These are phyloP conservation scores for Eumerus sabulonum DNA, from an alignment of 2,888 invertebrate genomes.

Conservation along the genomic window DNA sequence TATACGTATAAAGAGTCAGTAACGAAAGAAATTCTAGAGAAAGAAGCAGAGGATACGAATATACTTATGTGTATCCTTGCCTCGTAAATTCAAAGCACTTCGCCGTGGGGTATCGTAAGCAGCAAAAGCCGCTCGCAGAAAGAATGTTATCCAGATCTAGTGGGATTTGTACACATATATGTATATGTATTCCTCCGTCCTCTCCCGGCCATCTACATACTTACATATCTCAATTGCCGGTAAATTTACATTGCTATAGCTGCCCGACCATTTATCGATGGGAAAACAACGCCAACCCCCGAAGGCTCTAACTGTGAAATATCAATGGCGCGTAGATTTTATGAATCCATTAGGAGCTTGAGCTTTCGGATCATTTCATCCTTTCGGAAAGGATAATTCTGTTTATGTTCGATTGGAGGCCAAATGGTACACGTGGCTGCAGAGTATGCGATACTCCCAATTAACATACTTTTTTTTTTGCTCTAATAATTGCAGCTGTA, in stretches of 20 bases:
- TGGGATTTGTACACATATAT: slow-evolving; percentile 20
- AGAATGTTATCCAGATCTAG: slow-evolving; percentile 27
- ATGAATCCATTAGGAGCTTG: slow-evolving; percentile 39
- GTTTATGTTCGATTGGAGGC: slow-evolving; percentile 29
- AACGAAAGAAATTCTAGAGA: no score
- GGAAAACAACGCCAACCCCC: slow-evolving; percentile 17
- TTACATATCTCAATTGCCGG: slow-evolving; percentile 7
- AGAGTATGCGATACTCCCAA: no score
- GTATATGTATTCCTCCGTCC: slow-evolving; percentile 17
- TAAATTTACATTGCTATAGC: slow-evolving; percentile 26
- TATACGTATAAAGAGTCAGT: neutral
- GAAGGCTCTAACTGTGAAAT: slow-evolving; percentile 35
- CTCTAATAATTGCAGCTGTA: no score
- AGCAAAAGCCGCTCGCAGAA: neutral
- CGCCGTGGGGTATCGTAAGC: slow-evolving; percentile 8
- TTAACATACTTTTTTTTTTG: no score
- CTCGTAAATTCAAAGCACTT: slow-evolving; percentile 30
- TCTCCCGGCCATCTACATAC: neutral
- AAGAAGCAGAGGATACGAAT: no score
- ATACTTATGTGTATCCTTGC: slow-evolving; percentile 26
- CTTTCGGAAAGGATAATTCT: slow-evolving; percentile 31
- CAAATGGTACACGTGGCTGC: neutral
- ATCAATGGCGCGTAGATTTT: slow-evolving; percentile 47
- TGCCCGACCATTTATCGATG: neutral
- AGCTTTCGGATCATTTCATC: slow-evolving; percentile 36